phyloP scores from a whole-genome alignment of 1,140 invertebrate species.

The Papilio polytes region DNA sequence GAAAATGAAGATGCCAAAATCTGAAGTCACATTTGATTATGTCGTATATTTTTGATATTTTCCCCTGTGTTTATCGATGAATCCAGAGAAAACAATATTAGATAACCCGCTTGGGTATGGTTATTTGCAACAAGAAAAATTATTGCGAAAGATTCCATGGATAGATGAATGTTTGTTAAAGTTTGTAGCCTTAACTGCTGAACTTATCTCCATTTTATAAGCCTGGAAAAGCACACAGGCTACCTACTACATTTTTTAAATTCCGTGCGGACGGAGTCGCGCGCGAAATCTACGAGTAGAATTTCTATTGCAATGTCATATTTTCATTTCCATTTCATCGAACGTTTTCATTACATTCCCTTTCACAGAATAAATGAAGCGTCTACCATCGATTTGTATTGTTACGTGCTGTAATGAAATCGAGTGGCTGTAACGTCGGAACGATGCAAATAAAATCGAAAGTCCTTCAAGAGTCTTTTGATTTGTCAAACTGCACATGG shows the following conservation, averaged over 20 bases:
- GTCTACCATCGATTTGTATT: slow-evolving; percentile 6
- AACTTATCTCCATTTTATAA: too few relatives aligned
- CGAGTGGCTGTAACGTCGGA: slow-evolving; percentile 15
- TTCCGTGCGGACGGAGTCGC: too few relatives aligned
- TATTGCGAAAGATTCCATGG: too few relatives aligned
- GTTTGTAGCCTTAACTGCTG: too few relatives aligned
- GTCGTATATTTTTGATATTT: too few relatives aligned
- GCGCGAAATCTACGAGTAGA: background rate
- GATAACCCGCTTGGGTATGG: too few relatives aligned
- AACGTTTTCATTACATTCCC: slow-evolving; percentile 1
- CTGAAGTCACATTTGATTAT: background rate
- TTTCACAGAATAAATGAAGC: slow-evolving; percentile 4
- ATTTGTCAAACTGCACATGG: background rate
- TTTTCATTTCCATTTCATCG: slow-evolving; percentile 8
- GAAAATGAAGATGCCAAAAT: background rate
- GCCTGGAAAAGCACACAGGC: too few relatives aligned
- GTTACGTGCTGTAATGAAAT: slow-evolving; percentile 27
- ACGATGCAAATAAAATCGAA: slow-evolving; percentile 9
- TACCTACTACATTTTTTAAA: too few relatives aligned
- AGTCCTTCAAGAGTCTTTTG: slow-evolving; percentile 4
- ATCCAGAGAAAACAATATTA: too few relatives aligned
- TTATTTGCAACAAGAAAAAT: too few relatives aligned
- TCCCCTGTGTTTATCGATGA: too few relatives aligned
- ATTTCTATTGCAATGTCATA: background rate
- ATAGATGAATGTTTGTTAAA: too few relatives aligned